Evolutionary conservation across 2,888 invertebrate species (phyloP), one percentile per base, ranked within the genome.

Genomic region (Limenitis camilla): DNA sequence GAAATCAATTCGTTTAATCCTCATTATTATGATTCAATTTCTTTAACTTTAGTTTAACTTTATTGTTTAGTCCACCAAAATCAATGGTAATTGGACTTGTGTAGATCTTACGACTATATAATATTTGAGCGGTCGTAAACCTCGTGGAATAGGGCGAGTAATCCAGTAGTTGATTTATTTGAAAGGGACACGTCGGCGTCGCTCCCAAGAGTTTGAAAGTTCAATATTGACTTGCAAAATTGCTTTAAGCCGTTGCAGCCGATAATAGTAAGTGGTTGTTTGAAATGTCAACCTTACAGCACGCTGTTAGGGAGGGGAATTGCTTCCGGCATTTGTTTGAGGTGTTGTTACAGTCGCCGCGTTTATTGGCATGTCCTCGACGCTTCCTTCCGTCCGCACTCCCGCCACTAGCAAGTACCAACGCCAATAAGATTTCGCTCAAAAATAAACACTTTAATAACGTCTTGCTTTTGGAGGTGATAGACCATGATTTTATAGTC

Each of bases 151-250:
- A 60, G 58, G 55, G 40, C 58, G 53, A 63, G 65, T 66, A 64
- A 63, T 65, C 56, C 59, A 42, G 61, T 61, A 60, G 57, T 59
- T 67, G 64, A 66, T 70, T 78, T 76, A 77, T 77, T 78, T 71
- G 64, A 67, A 66, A 69, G 71, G 74, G 76, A 78, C 79, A 78
- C 82, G 78, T 77, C 76, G 76, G 78, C 82, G 78, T 77, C 76
- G 76, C 68, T 74, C 70, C 72, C 69, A 68, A 71, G 71, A 77
- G 72, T 79, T 80, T 76, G 77, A 78, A 82, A 81, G 75, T 80
- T 76, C 77, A 84, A 85, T 85, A 84, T 86, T 85, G 78, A 84
- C 81, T 77, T 72, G 69, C 77, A 78, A 83, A 85, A 84, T 86
- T 84, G 81, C 81, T 82, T 80, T 81, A 83, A 82, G 79, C 74